Evolutionary conservation across 2,888 invertebrate genomes (phyloP), one percentile per base, ranked within the genome.

Genomic region (Cryptophagus acutangulus): DNA sequence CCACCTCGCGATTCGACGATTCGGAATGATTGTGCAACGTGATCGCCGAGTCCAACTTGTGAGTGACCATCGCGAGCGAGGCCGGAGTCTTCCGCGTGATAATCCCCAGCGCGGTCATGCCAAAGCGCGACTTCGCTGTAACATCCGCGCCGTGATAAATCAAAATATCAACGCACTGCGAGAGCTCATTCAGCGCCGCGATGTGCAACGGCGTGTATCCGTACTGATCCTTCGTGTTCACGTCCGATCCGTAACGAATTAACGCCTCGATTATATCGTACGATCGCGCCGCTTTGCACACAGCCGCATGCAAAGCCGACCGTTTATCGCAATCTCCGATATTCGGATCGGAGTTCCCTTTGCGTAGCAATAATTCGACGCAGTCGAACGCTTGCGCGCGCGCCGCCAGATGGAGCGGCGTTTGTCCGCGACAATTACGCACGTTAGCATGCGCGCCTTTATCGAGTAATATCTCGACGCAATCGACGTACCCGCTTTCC

Each of bases 91-190:
- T 89, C 46, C 90, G 75, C 13, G 87, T 82, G 45, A 91, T 87
- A 48, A 90, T 85, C 55, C 88, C 87, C 43, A 91, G 71, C 16
- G 89, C 89, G 5, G 87, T 86, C 63, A 87, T 85, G 41, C 90
- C 89, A 58, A 87, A 89, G 66, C 85, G 87, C 36, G 89, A 90
- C 58, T 84, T 82, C 2, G 88, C 86, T 9, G 88, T 89, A n/a
- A 91, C 84, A 71, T 91, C 90, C 34, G 89, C 89, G 2, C 89
- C 90, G 62, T 86, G 83, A 59, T 82, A 84, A 45, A 91, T 83
- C 47, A 91, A 70, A 50, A 87, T 81, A 64, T 89, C 87, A 1
- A 90, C 90, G 65, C 89, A 89, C 55, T 85, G 83, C 0, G 87
- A 84, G 25, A 89, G 72, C 24, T 90, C 90, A 62, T 90, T 90